These are phyloP conservation scores for Ashinkailepas kermadecensis DNA, from an alignment of 2,888 invertebrate species.

Conservation along the genomic window DNA sequence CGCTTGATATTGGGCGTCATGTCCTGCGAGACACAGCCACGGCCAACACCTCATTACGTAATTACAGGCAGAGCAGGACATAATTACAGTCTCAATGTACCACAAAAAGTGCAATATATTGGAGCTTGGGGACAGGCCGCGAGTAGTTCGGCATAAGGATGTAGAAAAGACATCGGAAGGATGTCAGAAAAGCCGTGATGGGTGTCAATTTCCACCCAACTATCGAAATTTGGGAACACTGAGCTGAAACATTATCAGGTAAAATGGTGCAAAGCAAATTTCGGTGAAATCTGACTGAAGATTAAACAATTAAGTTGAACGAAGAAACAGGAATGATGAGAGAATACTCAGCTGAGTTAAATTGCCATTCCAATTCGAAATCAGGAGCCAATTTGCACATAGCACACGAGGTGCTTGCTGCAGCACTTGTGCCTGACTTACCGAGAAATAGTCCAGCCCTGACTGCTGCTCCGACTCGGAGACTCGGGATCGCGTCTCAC, in stretches of 20 bases:
- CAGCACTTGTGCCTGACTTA: background rate
- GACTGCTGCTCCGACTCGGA: background rate
- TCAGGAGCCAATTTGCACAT: no score
- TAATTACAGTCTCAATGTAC: background rate
- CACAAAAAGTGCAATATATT: no score
- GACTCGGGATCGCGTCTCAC: background rate
- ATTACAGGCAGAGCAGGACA: background rate
- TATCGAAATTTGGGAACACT: no score
- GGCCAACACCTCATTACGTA: no score
- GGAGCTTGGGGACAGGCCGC: background rate
- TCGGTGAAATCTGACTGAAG: no score
- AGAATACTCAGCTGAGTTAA: no score
- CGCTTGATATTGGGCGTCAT: background rate
- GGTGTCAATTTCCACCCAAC: background rate
- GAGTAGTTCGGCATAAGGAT: background rate
- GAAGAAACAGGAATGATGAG: no score
- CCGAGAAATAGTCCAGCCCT: conserved; percentile 9
- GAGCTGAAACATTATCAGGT: no score
- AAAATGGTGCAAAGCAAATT: no score
- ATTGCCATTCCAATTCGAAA: no score
- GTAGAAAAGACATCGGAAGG: background rate
- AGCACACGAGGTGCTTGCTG: no score
- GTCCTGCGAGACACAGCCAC: background rate
- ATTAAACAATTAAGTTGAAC: no score
- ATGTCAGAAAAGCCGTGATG: background rate